phyloP scores from a whole-genome alignment of 2,888 invertebrate genomes.

The Azorinus chamasolen region DNA sequence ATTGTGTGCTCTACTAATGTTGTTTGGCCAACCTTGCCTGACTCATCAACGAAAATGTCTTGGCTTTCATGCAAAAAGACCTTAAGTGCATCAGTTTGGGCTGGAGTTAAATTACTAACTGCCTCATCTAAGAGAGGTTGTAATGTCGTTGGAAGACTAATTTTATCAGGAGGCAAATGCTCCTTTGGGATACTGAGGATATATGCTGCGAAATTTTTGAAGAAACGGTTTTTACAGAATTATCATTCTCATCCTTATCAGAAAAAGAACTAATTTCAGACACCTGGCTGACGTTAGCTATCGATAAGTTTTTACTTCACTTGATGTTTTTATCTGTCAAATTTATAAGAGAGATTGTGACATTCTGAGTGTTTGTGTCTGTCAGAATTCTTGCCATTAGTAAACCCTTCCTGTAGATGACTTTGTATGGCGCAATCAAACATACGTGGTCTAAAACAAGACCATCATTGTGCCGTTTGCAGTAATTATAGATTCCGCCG shows the following conservation, averaged over 20 bases:
- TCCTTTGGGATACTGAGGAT: too few species aligned
- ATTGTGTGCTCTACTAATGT: slow-evolving; percentile 43
- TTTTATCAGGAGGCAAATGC: too few species aligned
- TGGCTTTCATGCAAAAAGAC: slow-evolving; percentile 24
- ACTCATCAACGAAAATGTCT: slow-evolving; percentile 21
- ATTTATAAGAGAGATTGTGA: slow-evolving; percentile 32
- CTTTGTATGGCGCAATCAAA: slow-evolving; percentile 13
- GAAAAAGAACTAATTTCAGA: too few species aligned
- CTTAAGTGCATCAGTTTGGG: slow-evolving; percentile 14
- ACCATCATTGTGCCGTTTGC: slow-evolving; percentile 20
- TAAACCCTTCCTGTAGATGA: slow-evolving; percentile 19
- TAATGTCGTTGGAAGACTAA: slow-evolving; percentile 24
- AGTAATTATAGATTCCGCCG: slow-evolving; percentile 14
- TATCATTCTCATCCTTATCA: too few species aligned
- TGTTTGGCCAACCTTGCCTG: slow-evolving; percentile 20
- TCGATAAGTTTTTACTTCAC: slow-evolving; percentile 13
- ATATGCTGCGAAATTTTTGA: slow-evolving; percentile 32
- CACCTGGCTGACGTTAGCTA: slow-evolving; percentile 17
- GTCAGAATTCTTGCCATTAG: slow-evolving; percentile 22
- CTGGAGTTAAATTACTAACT: slow-evolving; percentile 11
- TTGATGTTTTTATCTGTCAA: slow-evolving; percentile 23
- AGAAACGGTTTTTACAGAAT: too few species aligned
- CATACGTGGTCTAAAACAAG: neutral
- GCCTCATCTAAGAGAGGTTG: slow-evolving; percentile 23
- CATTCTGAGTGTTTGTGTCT: neutral